Conservation (phyloP, 2,888 invertebrate genomes). For the Chrysotoxum bicinctum region DNA sequence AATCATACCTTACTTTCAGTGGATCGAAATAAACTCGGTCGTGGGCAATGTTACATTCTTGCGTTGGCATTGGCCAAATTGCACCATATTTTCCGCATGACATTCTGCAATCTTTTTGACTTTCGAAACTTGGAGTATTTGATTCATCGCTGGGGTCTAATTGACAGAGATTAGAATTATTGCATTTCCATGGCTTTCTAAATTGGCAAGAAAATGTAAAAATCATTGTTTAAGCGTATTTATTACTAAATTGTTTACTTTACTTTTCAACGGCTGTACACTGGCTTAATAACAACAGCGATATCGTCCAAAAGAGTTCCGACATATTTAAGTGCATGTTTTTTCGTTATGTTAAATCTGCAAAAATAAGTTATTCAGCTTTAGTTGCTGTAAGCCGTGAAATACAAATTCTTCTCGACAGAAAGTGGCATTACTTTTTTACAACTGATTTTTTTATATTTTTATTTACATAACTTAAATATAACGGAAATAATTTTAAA, state of each 20-base stretch:
- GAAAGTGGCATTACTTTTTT: too few relatives aligned
- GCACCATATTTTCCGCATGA: conserved; percentile 87
- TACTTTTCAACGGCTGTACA: conserved; percentile 32
- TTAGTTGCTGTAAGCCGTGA: too few relatives aligned
- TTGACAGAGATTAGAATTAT: conserved; percentile 28
- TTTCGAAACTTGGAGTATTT: conserved; percentile 77
- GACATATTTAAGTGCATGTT: conserved; percentile 8
- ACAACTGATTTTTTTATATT: too few relatives aligned
- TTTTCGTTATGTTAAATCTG: neutral
- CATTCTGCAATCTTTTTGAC: conserved; percentile 85
- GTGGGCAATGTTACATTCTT: conserved; percentile 80
- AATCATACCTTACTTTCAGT: conserved; percentile 79
- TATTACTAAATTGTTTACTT: neutral
- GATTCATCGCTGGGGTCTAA: neutral
- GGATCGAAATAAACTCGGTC: conserved; percentile 84
- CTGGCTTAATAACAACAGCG: neutral
- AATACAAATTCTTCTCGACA: too few relatives aligned
- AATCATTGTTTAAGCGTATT: neutral
- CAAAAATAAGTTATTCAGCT: neutral
- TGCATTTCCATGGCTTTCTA: conserved; percentile 65
- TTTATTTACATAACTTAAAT: too few relatives aligned
- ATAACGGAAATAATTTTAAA: too few relatives aligned
- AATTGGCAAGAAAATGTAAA: neutral
- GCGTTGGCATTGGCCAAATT: conserved; percentile 88
- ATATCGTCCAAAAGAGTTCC: conserved; percentile 4